Base-by-base conservation (phyloP, 1,140 invertebrate genomes). In the Drosophila rhopaloa region DNA sequence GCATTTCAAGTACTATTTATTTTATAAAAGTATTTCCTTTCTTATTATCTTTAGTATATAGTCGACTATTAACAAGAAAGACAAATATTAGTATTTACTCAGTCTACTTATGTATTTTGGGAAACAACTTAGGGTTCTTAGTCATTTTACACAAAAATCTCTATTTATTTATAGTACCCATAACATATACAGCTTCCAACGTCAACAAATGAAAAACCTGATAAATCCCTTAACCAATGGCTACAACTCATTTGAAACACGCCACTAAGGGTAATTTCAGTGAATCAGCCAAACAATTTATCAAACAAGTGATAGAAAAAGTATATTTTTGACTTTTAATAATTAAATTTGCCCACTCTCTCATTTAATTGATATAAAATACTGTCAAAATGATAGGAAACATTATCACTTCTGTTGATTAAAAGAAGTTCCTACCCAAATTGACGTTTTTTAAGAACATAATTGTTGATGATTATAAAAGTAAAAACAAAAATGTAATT, bases 211-310 rank as follows among this genome's bases (percentile, higher is more conserved):
- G 38, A 43, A 4, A 56, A 37, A 35, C 51, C 60, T 37, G 16
- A 32, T 24, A 47, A 62, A 46, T 48, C 38, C 55, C 38, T 14
- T 43, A n/a, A 16, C 35, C 14, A 32, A 58, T 41, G n/a, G 8
- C 53, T 19, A 24, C 58, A 59, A 19, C 54, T 57, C 37, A 62
- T 41, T 62, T 11, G 5, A 41, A 60, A 43, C 60, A 63, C 55
- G 38, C 60, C 41, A 48, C 24, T 48, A 19, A 41, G 6, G 41
- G 10, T 13, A 16, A 13, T 44, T 19, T 11, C 8, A 29, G 5
- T 63, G 60, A 63, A 19, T 63, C 55, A 62, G 16, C 5, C 5
- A 19, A 27, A n/a, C 55, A 11, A 63, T 63, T 13, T 9, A 63
- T 60, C 55, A 60, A 32, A 8, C 14, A 11, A 10, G n/a, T 24